These are phyloP conservation scores for Trematomus bernacchii DNA, from an alignment of 2,797 vertebrate species.

Conservation along the genomic window DNA sequence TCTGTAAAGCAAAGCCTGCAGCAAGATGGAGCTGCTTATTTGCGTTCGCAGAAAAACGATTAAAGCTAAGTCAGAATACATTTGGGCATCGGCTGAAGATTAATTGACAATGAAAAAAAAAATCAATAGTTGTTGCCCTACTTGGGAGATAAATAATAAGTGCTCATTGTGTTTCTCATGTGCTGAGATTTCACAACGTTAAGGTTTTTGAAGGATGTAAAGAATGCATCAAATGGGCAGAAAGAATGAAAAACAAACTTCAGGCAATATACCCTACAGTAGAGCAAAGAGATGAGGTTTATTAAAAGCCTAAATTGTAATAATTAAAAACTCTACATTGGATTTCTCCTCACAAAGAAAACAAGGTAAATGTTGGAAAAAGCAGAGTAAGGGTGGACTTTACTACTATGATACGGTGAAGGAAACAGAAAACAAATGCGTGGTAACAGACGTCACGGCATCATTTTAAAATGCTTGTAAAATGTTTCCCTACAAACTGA, in stretches of 20 bases:
- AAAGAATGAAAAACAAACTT: neutral
- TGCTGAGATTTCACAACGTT: neutral
- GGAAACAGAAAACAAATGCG: neutral
- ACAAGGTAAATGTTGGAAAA: neutral
- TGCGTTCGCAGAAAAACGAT: no score
- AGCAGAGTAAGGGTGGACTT: neutral
- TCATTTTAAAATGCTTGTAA: neutral
- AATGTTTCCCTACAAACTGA: neutral
- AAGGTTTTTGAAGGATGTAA: neutral
- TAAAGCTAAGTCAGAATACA: neutral
- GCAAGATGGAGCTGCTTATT: neutral
- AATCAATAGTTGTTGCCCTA: neutral
- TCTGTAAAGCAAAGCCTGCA: conserved; percentile 1
- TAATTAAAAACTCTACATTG: neutral
- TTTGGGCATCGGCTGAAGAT: conserved; percentile 24
- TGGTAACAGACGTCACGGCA: neutral
- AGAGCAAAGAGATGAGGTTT: neutral
- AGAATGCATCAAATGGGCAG: neutral
- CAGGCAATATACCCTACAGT: neutral
- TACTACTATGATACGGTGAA: neutral
- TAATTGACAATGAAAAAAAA: neutral
- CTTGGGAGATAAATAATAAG: conserved; percentile 7
- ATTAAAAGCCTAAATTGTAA: neutral
- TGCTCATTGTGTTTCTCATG: neutral
- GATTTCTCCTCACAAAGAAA: neutral